A percentile compares a stretch with the other conserved stretches of the same genome.
Evolutionary conservation across 1,140 invertebrate genomes (phyloP).

Genomic region (Platyscapa corneri): DNA sequence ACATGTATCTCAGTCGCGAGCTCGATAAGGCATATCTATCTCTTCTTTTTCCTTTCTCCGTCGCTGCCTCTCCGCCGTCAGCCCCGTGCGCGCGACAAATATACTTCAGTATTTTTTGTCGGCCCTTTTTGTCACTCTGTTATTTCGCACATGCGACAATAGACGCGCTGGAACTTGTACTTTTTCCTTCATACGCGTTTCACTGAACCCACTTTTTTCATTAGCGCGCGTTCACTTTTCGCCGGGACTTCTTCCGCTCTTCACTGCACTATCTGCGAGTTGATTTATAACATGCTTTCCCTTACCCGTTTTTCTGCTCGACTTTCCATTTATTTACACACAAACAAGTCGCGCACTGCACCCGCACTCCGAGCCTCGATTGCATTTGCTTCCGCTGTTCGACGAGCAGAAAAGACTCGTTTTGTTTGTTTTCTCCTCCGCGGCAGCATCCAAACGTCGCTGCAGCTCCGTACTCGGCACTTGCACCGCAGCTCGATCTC

Average conservation of each 20-base stretch:
- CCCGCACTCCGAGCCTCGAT: conserved; percentile 22
- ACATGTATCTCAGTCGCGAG: conserved; percentile 7
- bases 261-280: conserved; percentile 16
- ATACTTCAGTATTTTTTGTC: conserved; percentile 26
- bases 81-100: not conserved
- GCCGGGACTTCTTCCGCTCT: conserved; percentile 14
- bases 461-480: not conserved
- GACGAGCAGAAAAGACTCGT: conserved; percentile 36
- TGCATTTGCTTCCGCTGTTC: conserved; percentile 51
- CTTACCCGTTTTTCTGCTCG: conserved; percentile 54
- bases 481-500: not conserved
- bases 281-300: conserved; percentile 54
- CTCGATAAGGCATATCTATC: conserved; percentile 34
- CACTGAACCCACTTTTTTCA: conserved; percentile 31
- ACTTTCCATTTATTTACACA: conserved; percentile 45
- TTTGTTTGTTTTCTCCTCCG: not conserved
- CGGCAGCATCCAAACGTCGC: not conserved
- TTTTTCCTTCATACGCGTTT: conserved; percentile 42
- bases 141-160: conserved; percentile 32
- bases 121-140: conserved; percentile 12
- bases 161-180: not conserved
- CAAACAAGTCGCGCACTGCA: conserved; percentile 34
- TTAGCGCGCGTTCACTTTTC: conserved; percentile 29
- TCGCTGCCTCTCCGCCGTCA: conserved; percentile 13
- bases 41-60: conserved; percentile 35